Conservation (phyloP, 1,140 invertebrate species). For the Radopholus similis region DNA sequence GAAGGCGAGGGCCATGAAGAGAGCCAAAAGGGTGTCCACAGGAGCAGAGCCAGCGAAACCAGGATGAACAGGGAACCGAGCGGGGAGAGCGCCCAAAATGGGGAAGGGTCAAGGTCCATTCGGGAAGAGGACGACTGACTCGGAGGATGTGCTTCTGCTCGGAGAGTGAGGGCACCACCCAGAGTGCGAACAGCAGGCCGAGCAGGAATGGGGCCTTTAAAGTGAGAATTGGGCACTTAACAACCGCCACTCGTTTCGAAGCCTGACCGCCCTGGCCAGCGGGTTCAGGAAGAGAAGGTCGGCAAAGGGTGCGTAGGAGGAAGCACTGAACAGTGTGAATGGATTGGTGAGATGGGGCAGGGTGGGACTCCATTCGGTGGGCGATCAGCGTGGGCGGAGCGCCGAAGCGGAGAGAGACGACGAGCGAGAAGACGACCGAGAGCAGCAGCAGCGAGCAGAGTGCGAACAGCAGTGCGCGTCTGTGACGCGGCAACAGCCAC, state of each 20-base stretch:
- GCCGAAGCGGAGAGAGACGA: slow-evolving; percentile 10
- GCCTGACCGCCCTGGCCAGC: not conserved
- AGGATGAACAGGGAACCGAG: slow-evolving; percentile 5
- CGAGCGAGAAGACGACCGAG: slow-evolving; percentile 22
- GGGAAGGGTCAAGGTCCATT: not conserved
- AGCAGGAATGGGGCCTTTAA: not conserved
- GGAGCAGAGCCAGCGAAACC: slow-evolving; percentile 11
- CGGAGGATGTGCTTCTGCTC: slow-evolving; percentile 11
- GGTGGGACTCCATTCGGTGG: slow-evolving; percentile 19
- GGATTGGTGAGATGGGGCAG: not conserved
- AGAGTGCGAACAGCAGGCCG: not conserved
- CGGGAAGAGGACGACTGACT: not conserved
- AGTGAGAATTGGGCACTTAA: not conserved
- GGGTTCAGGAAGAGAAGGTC: slow-evolving; percentile 40
- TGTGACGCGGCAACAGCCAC: slow-evolving; percentile 8
- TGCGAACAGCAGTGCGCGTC: not conserved
- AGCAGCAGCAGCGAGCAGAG: not conserved
- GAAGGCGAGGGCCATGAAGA: not conserved
- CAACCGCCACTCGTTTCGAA: too few species aligned
- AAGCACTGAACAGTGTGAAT: slow-evolving; percentile 17
- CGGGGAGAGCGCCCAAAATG: slow-evolving; percentile 8
- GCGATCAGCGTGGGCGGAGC: slow-evolving; percentile 39
- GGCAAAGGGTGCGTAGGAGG: slow-evolving; percentile 24
- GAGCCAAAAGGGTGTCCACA: slow-evolving; percentile 39
- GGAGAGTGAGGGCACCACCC: not conserved